A percentile compares a stretch with the other conserved stretches of the same genome.
phyloP scores from a whole-genome alignment of 2,888 invertebrate species.

The Tanytarsus gracilentus region DNA sequence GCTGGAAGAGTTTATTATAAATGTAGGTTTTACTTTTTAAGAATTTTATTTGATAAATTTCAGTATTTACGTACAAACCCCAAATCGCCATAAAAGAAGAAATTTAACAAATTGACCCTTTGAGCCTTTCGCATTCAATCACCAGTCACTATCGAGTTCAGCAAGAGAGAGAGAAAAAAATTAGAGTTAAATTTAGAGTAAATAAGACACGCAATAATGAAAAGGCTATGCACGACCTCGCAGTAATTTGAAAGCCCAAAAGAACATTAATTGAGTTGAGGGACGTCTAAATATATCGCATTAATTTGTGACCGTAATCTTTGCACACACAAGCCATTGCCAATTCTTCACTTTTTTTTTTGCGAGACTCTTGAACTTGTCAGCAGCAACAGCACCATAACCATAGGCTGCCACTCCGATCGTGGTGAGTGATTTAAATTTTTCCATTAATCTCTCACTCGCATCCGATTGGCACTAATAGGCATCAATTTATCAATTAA shows the following conservation, averaged over 20 bases:
- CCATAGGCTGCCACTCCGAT: too few species aligned
- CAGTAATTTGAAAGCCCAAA: background rate
- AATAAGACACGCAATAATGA: slow-evolving; percentile 9
- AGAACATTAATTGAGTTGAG: background rate
- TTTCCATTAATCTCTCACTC: too few species aligned
- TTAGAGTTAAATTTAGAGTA: background rate
- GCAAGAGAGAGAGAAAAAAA: background rate
- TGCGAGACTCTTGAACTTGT: background rate
- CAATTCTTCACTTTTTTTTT: background rate
- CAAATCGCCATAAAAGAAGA: too few species aligned
- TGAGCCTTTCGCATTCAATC: background rate
- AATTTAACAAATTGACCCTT: too few species aligned
- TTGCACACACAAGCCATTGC: background rate
- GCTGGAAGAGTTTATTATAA: too few species aligned
- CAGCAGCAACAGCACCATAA: too few species aligned
- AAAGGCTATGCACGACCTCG: background rate
- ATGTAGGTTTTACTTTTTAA: too few species aligned
- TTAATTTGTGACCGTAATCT: slow-evolving; percentile 3
- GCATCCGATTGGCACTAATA: too few species aligned
- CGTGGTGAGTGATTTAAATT: too few species aligned
- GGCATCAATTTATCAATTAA: too few species aligned
- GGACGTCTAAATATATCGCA: background rate
- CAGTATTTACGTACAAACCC: too few species aligned
- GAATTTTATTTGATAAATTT: too few species aligned
- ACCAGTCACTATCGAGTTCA: background rate